These are phyloP conservation scores for Pseudomyrmex pallidus DNA, from an alignment of 1,140 invertebrate species.

Conservation along the genomic window DNA sequence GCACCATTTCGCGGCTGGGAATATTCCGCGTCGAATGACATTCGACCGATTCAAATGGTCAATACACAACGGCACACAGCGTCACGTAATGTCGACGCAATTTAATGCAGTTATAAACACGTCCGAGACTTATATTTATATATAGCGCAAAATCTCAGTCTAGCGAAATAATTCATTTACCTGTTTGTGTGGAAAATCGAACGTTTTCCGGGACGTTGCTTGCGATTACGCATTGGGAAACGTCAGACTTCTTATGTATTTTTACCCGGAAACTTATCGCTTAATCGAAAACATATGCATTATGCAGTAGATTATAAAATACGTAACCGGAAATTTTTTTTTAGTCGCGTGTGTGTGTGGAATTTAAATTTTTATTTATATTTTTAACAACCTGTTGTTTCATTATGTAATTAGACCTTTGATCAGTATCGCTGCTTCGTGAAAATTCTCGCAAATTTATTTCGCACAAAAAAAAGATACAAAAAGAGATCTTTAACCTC, in stretches of 20 bases:
- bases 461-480: not conserved
- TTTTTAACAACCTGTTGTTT: too few relatives aligned
- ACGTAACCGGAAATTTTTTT: too few relatives aligned
- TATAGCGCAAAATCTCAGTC: not conserved
- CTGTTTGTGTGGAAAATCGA: slow-evolving; percentile 9
- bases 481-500: slow-evolving; percentile 70
- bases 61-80: not conserved
- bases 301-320: too few relatives aligned
- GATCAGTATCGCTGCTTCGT: not conserved
- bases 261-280: not conserved
- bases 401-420: too few relatives aligned
- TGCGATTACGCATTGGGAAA: not conserved
- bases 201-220: not conserved
- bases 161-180: not conserved
- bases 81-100: not conserved
- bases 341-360: too few relatives aligned
- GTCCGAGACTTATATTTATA: not conserved
- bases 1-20: not conserved
- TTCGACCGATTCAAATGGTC: not conserved
- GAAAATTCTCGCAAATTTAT: slow-evolving; percentile 9
- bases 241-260: not conserved
- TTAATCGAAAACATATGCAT: not conserved
- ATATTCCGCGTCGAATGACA: not conserved
- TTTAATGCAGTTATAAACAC: not conserved
- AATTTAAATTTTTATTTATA: too few relatives aligned